A percentile compares a stretch with the other conserved stretches of the same genome.
Evolutionary conservation across 2,797 vertebrate genomes (phyloP).

Genomic region (Moxostoma hubbsi): DNA sequence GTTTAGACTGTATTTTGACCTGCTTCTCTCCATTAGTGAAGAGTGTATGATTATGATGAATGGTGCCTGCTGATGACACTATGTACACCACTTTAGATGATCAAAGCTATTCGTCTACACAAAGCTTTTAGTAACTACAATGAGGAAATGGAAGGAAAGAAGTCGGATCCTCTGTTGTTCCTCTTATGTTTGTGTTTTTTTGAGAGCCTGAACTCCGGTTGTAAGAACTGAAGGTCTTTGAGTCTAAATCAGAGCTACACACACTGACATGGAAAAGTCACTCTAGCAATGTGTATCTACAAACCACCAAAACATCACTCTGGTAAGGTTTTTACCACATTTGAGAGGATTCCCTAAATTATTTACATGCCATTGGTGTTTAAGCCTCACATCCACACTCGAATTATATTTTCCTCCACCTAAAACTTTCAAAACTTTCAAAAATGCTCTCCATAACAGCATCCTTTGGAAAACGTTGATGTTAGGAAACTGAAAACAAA

Average conservation of each 20-base stretch:
- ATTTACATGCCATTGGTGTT: not conserved
- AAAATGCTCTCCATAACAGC: too few species aligned
- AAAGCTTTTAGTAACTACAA: constrained; percentile 38
- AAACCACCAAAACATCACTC: not conserved
- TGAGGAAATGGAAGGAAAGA: constrained; percentile 37
- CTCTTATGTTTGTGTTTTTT: constrained; percentile 12
- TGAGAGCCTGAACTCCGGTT: not conserved
- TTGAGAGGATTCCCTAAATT: not conserved
- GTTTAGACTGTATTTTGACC: constrained; percentile 17
- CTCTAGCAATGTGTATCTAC: not conserved
- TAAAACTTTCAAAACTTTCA: too few species aligned
- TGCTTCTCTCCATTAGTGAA: constrained; percentile 27
- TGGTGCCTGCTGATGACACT: constrained; percentile 5
- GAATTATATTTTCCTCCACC: too few species aligned
- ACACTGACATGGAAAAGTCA: not conserved
- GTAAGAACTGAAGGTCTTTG: not conserved
- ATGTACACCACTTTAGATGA: constrained; percentile 14
- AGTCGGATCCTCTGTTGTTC: constrained; percentile 17
- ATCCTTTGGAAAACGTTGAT: too few species aligned
- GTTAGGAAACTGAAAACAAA: too few species aligned
- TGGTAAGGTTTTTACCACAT: not conserved
- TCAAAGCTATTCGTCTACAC: constrained; percentile 21
- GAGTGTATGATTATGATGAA: constrained; percentile 31
- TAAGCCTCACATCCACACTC: too few species aligned
- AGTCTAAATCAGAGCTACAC: not conserved